Evolutionary conservation across 2,113 vertebrate species (phyloP).

Genomic region (Amphiprion percula): DNA sequence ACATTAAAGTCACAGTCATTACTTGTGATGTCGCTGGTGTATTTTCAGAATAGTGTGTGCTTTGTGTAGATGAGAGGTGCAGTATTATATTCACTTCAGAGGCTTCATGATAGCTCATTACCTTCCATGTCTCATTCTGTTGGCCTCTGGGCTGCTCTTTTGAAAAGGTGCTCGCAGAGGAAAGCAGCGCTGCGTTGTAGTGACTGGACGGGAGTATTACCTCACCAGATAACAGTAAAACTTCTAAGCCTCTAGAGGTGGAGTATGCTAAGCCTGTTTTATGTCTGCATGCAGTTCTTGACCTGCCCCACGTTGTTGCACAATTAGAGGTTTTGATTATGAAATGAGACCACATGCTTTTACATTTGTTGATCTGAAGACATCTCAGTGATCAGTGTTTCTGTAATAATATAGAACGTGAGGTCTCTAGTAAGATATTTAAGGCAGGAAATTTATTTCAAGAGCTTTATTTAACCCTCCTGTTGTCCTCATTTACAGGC

Average conservation of each 20-base stretch:
- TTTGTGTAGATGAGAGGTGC: neutral
- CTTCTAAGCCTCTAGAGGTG: neutral
- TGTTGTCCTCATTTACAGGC: no score
- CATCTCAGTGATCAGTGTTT: neutral
- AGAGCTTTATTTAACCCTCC: no score
- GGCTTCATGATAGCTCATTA: neutral
- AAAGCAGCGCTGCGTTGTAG: neutral
- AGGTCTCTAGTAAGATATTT: no score
- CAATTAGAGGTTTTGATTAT: slow-evolving; percentile 24
- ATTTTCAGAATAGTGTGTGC: neutral
- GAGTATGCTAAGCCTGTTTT: neutral
- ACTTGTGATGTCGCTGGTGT: neutral
- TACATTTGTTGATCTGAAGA: neutral
- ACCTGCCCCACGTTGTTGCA: slow-evolving; percentile 42
- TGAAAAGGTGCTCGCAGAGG: neutral
- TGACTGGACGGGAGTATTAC: slow-evolving; percentile 1
- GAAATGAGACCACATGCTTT: slow-evolving; percentile 4
- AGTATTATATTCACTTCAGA: neutral
- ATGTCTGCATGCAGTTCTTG: slow-evolving; percentile 33
- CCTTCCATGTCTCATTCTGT: neutral
- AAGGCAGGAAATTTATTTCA: no score
- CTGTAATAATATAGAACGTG: no score
- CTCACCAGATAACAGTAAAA: neutral
- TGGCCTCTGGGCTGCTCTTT: neutral
- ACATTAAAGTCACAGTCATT: slow-evolving; percentile 4